Base-by-base conservation (phyloP, 2,888 invertebrate genomes). In the Anticlea derivata region DNA sequence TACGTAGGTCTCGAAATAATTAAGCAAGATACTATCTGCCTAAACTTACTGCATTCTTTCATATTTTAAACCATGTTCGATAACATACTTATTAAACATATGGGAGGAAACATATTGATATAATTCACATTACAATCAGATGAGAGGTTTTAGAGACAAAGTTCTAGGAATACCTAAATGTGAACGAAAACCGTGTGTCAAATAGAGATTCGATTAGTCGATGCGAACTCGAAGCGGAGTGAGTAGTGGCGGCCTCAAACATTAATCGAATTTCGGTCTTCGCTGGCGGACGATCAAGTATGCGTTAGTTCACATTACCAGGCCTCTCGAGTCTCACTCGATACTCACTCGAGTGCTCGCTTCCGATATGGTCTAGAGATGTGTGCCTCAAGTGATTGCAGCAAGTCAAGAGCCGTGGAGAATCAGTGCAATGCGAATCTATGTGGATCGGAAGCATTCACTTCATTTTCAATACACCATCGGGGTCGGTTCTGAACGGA, bases 261-360 rank as follows among this genome's bases (percentile, higher is more conserved):
- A 79, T 84, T 86, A 86, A 88, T 88, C 85, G 86, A 83, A 86
- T 88, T 80, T 85, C 78, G 80, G 79, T 79, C 74, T 79, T 75
- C 80, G 72, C 63, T 60, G 66, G 69, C 71, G 77, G 68, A 73
- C 78, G 79, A 81, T 81, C 83, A 80, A 85, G 85, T 78, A 75
- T 75, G 75, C 80, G 80, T 78, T 78, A 78, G 84, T 80, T 84
- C 84, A 75, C 80, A 82, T 84, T 81, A 83, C 82, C 71, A 68
- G 66, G 46, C 68, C 80, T 67, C 83, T 85, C 71, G 70, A 80
- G 70, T 73, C 75, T 76, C 75, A 71, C 78, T 80, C 73, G 78
- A 82, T 80, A 78, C 78, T 80, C 71, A 74, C 70, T 76, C 73
- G 75, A 80, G 76, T 76, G 75, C 73, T 81, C 80, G 78, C 74